phyloP scores from a whole-genome alignment of 2,888 invertebrate species.

The Meandrusa payeni region DNA sequence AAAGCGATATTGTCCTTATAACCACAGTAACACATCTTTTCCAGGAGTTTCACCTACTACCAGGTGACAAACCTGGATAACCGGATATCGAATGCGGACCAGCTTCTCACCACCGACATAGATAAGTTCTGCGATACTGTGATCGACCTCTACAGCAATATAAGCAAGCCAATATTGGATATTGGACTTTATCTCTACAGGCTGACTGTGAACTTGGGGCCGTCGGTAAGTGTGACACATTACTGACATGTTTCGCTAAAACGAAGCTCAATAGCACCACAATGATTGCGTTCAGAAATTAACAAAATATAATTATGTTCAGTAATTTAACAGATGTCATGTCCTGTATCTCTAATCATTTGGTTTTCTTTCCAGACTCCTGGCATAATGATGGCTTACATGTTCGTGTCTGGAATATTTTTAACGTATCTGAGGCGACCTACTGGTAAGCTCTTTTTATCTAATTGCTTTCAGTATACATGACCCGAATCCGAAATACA shows the following conservation, averaged over 20 bases:
- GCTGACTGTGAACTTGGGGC: slow-evolving; percentile 92
- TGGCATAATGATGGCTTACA: slow-evolving; percentile 91
- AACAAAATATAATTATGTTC: no score
- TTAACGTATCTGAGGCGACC: slow-evolving; percentile 94
- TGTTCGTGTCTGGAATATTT: slow-evolving; percentile 92
- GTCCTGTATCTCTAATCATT: not conserved
- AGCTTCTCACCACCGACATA: slow-evolving; percentile 96
- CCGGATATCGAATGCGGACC: slow-evolving; percentile 97
- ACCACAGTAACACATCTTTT: slow-evolving; percentile 20
- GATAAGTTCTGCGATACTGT: slow-evolving; percentile 98
- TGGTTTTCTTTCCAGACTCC: slow-evolving; percentile 86
- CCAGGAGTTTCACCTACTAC: slow-evolving; percentile 96
- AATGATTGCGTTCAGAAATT: no score
- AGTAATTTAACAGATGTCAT: no score
- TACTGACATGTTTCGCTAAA: no score
- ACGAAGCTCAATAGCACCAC: no score
- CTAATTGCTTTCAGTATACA: no score
- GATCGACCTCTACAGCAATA: slow-evolving; percentile 97
- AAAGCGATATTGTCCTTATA: no score
- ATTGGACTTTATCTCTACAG: slow-evolving; percentile 96
- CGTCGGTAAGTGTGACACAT: slow-evolving; percentile 79
- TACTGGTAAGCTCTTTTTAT: slow-evolving; percentile 78
- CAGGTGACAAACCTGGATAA: slow-evolving; percentile 97
- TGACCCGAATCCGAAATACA: no score
- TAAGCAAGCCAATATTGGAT: slow-evolving; percentile 97